phyloP scores from a whole-genome alignment of 2,888 invertebrate species.

The Rhorus exstirpatorius region DNA sequence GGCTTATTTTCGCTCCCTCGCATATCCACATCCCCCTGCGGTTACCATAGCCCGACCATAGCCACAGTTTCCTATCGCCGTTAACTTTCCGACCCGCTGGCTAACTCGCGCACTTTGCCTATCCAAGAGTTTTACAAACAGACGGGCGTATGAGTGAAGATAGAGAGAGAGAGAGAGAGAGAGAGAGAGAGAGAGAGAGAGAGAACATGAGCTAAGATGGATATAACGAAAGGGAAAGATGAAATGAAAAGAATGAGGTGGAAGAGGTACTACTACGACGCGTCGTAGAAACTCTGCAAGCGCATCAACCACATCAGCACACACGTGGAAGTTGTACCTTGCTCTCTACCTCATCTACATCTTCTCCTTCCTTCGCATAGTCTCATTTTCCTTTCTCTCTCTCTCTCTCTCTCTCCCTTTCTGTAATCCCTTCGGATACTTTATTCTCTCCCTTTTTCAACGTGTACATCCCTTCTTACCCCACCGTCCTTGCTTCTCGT shows the following conservation, averaged over 20 bases:
- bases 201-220: too few relatives aligned
- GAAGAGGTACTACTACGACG: constrained; percentile 41
- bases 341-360: constrained; percentile 62
- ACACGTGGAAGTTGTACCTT: constrained; percentile 68
- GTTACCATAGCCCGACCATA: neutral
- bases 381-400: constrained; percentile 32
- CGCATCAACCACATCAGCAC: constrained; percentile 45
- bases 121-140: constrained; percentile 41
- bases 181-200: neutral
- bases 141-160: constrained; percentile 33
- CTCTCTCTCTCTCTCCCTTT: constrained; percentile 6
- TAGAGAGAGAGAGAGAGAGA: constrained; percentile 26
- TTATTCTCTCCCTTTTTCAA: constrained; percentile 57
- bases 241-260: constrained; percentile 17
- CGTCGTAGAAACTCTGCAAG: constrained; percentile 57
- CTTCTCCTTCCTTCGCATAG: constrained; percentile 40
- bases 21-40: constrained; percentile 6
- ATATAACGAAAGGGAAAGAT: too few relatives aligned
- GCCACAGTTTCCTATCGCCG: constrained; percentile 10
- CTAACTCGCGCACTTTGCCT: constrained; percentile 63
- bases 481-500: constrained; percentile 59
- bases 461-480: constrained; percentile 66
- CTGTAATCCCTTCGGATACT: constrained; percentile 32
- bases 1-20: constrained; percentile 48
- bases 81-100: constrained; percentile 10